A percentile compares a stretch with the other conserved stretches of the same genome.
phyloP scores from a whole-genome alignment of 2,888 invertebrate species.

The Megamerina dolium region DNA sequence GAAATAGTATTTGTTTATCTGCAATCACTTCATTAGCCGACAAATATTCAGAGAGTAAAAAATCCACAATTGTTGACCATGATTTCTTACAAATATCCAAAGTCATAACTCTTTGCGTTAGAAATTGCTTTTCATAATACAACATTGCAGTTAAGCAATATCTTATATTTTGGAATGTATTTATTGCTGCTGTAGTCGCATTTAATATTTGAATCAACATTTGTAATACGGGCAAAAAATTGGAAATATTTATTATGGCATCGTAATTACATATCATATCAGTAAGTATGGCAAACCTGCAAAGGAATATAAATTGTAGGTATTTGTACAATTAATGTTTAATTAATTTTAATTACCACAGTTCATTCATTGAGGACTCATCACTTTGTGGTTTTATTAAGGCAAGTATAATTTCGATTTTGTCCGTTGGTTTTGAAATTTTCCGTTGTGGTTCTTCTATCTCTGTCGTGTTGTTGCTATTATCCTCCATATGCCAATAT shows the following conservation, averaged over 20 bases:
- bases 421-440: conserved; percentile 26
- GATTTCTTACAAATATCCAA: conserved; percentile 10
- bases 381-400: conserved; percentile 25
- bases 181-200: conserved; percentile 19
- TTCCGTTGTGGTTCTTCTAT: conserved; percentile 25
- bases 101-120: neutral
- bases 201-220: too few species aligned
- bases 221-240: conserved; percentile 30
- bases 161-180: conserved; percentile 28
- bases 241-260: conserved; percentile 30
- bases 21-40: conserved; percentile 27
- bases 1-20: conserved; percentile 38
- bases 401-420: conserved; percentile 29
- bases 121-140: conserved; percentile 3
- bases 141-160: conserved; percentile 30
- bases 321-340: too few species aligned
- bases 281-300: conserved; percentile 37
- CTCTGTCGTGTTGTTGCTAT: conserved; percentile 4
- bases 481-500: conserved; percentile 29
- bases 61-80: conserved; percentile 31
- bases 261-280: conserved; percentile 30
- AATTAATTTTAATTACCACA: conserved; percentile 37
- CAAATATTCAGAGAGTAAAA: conserved; percentile 33
- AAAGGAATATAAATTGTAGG: too few species aligned
- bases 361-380: conserved; percentile 30